These are phyloP conservation scores for Galago senegalensis DNA, from an alignment of 2,797 vertebrate species.

Conservation along the genomic window DNA sequence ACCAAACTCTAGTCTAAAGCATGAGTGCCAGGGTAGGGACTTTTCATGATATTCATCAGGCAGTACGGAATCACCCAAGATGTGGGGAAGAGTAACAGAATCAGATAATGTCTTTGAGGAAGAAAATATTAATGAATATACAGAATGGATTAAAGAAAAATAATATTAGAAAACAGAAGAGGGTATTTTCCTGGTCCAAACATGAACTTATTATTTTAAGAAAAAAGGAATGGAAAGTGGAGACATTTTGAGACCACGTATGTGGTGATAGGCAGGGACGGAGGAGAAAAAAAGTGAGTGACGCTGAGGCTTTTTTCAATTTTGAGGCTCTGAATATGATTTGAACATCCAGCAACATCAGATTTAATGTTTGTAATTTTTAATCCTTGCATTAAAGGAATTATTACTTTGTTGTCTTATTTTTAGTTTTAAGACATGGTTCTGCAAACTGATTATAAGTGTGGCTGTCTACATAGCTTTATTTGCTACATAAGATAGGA, in stretches of 20 bases:
- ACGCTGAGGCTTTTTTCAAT: background rate
- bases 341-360: background rate
- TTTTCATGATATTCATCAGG: background rate
- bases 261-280: no score
- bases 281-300: background rate
- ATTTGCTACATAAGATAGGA: background rate
- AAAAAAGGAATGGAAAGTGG: background rate
- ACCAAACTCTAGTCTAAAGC: background rate
- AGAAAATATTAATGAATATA: background rate
- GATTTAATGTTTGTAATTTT: background rate
- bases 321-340: background rate
- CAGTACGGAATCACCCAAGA: background rate
- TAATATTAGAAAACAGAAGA: background rate
- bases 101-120: background rate
- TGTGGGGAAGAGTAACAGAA: background rate
- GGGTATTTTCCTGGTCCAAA: background rate
- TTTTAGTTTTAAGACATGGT: background rate
- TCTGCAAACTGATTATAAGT: conserved; percentile 20
- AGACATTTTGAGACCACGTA: background rate
- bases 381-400: background rate
- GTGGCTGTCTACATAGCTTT: background rate
- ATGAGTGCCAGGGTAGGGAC: background rate
- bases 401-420: background rate
- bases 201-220: background rate
- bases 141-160: background rate